A percentile compares a stretch with the other conserved stretches of the same genome.
Evolutionary conservation across 1,140 invertebrate species (phyloP).

Genomic region (Eurosta solidaginis): DNA sequence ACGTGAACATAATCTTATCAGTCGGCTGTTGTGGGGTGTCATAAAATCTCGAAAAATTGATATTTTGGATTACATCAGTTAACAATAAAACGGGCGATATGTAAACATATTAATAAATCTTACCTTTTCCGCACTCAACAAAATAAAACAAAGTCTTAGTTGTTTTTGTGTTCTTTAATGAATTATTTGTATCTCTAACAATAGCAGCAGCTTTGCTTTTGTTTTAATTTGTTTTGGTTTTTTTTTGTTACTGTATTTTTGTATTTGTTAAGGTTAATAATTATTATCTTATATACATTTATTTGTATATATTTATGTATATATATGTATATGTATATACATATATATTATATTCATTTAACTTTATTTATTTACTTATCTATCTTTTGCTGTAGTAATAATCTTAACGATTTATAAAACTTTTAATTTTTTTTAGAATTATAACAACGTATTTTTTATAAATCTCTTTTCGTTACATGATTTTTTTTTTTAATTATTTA

Average conservation of each 20-base stretch:
- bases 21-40: too few species aligned
- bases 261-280: not conserved
- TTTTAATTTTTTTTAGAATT: constrained; percentile 57
- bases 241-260: not conserved
- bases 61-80: too few species aligned
- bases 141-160: not conserved
- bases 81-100: too few species aligned
- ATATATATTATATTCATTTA: not conserved
- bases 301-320: not conserved
- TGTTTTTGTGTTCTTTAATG: constrained; percentile 16
- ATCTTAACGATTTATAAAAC: constrained; percentile 59
- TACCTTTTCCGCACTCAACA: not conserved
- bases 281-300: not conserved
- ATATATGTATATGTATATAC: not conserved
- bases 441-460: constrained; percentile 52
- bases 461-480: constrained; percentile 10
- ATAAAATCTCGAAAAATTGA: too few species aligned
- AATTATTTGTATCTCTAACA: constrained; percentile 26
- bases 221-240: not conserved
- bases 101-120: not conserved
- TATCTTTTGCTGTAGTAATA: constrained; percentile 42
- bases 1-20: too few species aligned
- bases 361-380: constrained; percentile 29
- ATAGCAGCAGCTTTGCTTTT: constrained; percentile 25
- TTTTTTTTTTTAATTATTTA: not conserved